Base-by-base conservation (phyloP, 1,140 invertebrate species). In the Drosophila burlai region DNA sequence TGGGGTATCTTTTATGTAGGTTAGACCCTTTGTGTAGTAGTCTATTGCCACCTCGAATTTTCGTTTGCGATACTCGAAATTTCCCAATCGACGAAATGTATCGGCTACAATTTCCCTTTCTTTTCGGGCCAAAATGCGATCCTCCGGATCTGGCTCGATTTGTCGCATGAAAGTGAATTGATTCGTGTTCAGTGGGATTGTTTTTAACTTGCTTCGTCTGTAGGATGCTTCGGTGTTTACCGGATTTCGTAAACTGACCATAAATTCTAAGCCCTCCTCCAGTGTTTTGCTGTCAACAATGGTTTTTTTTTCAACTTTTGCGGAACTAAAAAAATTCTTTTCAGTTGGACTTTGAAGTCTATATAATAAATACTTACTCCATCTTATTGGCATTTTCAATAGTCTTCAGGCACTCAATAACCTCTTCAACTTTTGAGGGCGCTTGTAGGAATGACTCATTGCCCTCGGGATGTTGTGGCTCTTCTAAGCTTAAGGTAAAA, bases 131-230 rank as follows among this genome's bases (percentile, higher is more conserved):
- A 49, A 3, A 6, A 24, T 4, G 5, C 81, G 69, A 21, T 75
- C 15, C 8, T 72, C 47, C 0, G 15, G 1, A 0, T 29, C 73
- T 6, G 43, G 18, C 11, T 79, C 66, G 2, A 84, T 49, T 61
- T 89, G 84, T 0, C 78, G 74, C 85, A 89, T 89, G 16, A 84
- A 89, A 2, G 85, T 78, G 8, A 89, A 69, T 15, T 89, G 63
- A 58, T 81, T 72, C 1, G 47, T 58, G 9, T 81, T 89, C 0
- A 40, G 2, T 0, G 0, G 0, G 0, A 43, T 2, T 40, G 54
- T 67, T 10, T 8, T 55, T 0, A 1, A 2, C 45, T 36, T 66
- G 9, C 0, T 2, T 15, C 63, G 57, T 24, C 21, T 42, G n/a
- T 13, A 29, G 10, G 40, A 15, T 10, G 36, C 5, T 5, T 1